Percentiles rank a stretch among this genome's conserved stretches.
These are phyloP conservation scores for Sciurus vulgaris DNA, from an alignment of 2,797 vertebrate species.

Conservation along the genomic window DNA sequence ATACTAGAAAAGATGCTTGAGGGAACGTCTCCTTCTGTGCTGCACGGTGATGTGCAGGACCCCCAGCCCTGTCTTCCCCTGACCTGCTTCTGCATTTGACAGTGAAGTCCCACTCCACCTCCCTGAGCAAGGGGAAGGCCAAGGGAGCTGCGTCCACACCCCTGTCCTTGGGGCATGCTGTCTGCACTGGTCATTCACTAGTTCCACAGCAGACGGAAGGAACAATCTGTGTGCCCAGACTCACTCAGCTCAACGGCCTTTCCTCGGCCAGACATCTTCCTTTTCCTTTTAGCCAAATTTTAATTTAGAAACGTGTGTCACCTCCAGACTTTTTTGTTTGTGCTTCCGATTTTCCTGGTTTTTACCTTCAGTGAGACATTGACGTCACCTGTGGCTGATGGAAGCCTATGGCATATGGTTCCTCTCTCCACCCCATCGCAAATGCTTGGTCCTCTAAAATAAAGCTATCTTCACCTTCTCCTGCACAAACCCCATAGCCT, in stretches of 20 bases:
- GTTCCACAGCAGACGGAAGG: background rate
- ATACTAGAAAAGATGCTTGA: background rate
- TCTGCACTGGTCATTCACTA: background rate
- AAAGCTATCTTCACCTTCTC: background rate
- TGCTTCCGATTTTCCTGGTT: background rate
- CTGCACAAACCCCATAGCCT: background rate
- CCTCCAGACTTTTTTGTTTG: background rate
- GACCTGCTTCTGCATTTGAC: too few relatives aligned
- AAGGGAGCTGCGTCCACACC: too few relatives aligned
- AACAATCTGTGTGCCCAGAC: too few relatives aligned
- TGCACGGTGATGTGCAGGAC: background rate
- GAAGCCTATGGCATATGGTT: fast-evolving
- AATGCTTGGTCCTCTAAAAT: background rate
- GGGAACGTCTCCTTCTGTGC: fast-evolving
- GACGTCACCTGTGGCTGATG: background rate
- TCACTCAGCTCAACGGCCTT: background rate
- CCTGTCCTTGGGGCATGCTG: fast-evolving
- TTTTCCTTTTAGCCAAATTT: background rate
- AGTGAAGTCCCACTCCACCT: background rate
- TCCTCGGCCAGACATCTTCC: background rate
- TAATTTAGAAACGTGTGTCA: background rate
- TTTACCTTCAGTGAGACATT: background rate
- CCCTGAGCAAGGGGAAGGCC: too few relatives aligned
- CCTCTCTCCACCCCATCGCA: background rate
- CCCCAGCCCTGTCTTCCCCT: background rate